Base-by-base conservation (phyloP, 2,888 invertebrate genomes). In the Latheticus oryzae region DNA sequence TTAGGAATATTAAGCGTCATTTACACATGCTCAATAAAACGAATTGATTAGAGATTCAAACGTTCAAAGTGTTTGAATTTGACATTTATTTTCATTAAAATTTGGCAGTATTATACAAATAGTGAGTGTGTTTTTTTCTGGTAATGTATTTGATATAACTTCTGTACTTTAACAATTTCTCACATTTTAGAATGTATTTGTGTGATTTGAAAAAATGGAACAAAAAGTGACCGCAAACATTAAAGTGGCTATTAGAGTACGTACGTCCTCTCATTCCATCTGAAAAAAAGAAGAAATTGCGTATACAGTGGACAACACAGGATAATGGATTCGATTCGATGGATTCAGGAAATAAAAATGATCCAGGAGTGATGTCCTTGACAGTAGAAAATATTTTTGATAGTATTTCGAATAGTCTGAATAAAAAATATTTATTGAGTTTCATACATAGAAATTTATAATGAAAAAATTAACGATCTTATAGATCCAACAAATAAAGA, bases 401-500 rank as follows among this genome's bases (percentile, higher is more conserved):
- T 24, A 79, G 81, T 42, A 88, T 91, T 26, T 82, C 84, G 66
- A 81, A 78, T 33, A 82, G 82, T 24, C 78, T 81, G 1, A 83
- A 87, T 51, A 82, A 91, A 60, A 88, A 90, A 73, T 95, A 89
- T 77, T 80, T 95, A 58, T 79, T 94, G 93, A 71, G 89, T 92
- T 16, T 90, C 91, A 0, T 94, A 90, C 73, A 84, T 95, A 60
- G 95, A 95, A 78, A 91, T 95, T 35, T 94, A 95, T 74, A 93
- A 93, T 77, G 95, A 95, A 74, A 87, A 85, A 61, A 81, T 95
- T 0, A 86, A 83, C 56, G 95, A 95, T 75, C 80, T 95, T 3
- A 77, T 95, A 0, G 82, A 86, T 63, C 78, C 82, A 5, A 80
- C 81, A 5, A 84, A 83, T 42, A 78, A 78, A 2, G 85, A 87